phyloP scores from a whole-genome alignment of 2,113 vertebrate genomes.

The Arothron firmamentum region DNA sequence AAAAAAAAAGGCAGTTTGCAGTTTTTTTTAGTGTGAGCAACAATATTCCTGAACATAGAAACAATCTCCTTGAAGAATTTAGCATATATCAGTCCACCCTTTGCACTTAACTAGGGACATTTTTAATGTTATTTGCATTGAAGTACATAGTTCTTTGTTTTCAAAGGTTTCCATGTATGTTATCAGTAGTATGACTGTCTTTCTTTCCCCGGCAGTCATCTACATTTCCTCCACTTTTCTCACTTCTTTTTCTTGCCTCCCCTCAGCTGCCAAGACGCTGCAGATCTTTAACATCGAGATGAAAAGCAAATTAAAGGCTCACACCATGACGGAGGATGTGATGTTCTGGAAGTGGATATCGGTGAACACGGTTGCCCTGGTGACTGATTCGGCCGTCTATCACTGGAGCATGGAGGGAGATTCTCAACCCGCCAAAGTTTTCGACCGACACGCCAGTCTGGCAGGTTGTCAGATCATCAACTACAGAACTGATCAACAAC shows the following conservation, averaged over 20 bases:
- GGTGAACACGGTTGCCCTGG: slow-evolving; percentile 86
- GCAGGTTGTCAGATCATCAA: slow-evolving; percentile 90
- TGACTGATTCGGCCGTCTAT: slow-evolving; percentile 86
- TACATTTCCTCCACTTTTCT: not conserved
- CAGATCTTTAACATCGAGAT: slow-evolving; percentile 97
- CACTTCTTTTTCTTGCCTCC: not conserved
- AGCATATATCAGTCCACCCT: not conserved
- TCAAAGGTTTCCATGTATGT: too few species aligned
- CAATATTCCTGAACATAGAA: not conserved
- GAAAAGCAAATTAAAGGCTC: slow-evolving; percentile 94
- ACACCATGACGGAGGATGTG: slow-evolving; percentile 89
- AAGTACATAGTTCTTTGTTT: too few species aligned
- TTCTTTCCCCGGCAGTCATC: too few species aligned
- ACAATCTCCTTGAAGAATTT: not conserved
- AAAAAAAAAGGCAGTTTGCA: too few species aligned
- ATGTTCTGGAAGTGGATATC: slow-evolving; percentile 97
- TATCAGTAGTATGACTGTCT: too few species aligned
- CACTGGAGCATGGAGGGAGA: slow-evolving; percentile 96
- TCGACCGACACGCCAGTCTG: slow-evolving; percentile 87
- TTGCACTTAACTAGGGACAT: not conserved
- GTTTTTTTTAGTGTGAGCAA: not conserved
- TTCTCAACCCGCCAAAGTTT: slow-evolving; percentile 87
- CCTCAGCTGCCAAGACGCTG: slow-evolving; percentile 87
- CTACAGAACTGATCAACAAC: slow-evolving; percentile 87
- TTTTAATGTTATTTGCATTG: too few species aligned